Evolutionary conservation across 2,888 invertebrate genomes (phyloP).

Genomic region (Phragmatobia fuliginosa): DNA sequence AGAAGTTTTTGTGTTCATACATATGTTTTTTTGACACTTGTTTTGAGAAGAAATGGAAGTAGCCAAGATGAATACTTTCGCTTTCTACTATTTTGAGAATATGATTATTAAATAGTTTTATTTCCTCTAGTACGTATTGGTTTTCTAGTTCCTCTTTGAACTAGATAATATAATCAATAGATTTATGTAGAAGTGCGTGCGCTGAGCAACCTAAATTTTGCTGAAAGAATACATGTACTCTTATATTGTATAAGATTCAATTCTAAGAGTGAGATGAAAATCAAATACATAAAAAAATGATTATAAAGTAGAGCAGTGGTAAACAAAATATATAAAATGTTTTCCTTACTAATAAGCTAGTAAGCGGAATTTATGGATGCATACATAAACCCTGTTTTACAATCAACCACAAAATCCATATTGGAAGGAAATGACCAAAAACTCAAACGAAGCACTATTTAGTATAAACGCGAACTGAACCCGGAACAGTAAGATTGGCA

Average conservation of each 20-base stretch:
- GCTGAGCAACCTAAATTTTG: background rate
- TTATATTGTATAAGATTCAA: background rate
- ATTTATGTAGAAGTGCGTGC: background rate
- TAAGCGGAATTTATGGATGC: background rate
- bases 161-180: no score
- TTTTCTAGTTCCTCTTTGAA: no score
- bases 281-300: background rate
- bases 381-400: slow-evolving; percentile 7
- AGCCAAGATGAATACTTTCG: no score
- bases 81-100: no score
- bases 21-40: no score
- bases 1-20: no score
- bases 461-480: slow-evolving; percentile 52
- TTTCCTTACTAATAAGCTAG: background rate
- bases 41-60: no score
- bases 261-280: background rate
- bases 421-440: slow-evolving; percentile 47
- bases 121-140: no score
- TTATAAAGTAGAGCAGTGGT: background rate
- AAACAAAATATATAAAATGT: background rate
- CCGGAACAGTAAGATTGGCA: slow-evolving; percentile 57
- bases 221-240: background rate
- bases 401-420: slow-evolving; percentile 28
- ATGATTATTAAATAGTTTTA: background rate
- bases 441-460: slow-evolving; percentile 44